Evolutionary conservation across 2,888 invertebrate genomes (phyloP).

Genomic region (Oscheius sp.): DNA sequence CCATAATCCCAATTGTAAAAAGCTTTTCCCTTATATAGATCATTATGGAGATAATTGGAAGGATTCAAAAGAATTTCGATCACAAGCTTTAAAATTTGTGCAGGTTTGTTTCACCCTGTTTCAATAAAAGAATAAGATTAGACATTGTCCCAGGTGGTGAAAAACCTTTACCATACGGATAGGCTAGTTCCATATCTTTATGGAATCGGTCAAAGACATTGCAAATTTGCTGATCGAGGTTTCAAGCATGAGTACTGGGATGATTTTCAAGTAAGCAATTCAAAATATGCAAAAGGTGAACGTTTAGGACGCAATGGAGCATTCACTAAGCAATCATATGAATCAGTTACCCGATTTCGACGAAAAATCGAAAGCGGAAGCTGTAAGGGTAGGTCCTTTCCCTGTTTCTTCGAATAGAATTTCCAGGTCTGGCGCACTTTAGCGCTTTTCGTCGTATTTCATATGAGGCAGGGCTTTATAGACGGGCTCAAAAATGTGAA

Average conservation of each 20-base stretch:
- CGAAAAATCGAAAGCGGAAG: conserved; percentile 58
- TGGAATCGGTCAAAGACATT: conserved; percentile 66
- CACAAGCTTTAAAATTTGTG: conserved; percentile 68
- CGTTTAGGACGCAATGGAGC: conserved; percentile 69
- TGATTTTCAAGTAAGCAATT: conserved; percentile 63
- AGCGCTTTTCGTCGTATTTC: conserved; percentile 65
- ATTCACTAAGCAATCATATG: conserved; percentile 57
- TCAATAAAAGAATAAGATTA: conserved; percentile 33
- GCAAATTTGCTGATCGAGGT: conserved; percentile 65
- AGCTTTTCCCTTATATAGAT: conserved; percentile 64
- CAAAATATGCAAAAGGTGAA: not conserved
- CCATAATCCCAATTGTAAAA: conserved; percentile 66
- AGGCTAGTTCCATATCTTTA: conserved; percentile 56
- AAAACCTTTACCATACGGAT: conserved; percentile 71
- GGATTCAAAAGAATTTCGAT: conserved; percentile 65
- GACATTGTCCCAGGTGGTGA: conserved; percentile 67
- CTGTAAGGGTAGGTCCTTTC: conserved; percentile 45
- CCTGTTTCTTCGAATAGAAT: not conserved
- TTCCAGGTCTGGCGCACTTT: conserved; percentile 64
- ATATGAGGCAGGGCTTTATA: conserved; percentile 67
- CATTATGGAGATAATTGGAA: conserved; percentile 64
- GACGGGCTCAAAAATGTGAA: conserved; percentile 63
- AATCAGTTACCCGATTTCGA: conserved; percentile 52
- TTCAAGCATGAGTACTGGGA: conserved; percentile 71
- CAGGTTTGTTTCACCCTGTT: conserved; percentile 49